phyloP scores from a whole-genome alignment of 2,888 invertebrate genomes.

The Eutolmus rufibarbis region DNA sequence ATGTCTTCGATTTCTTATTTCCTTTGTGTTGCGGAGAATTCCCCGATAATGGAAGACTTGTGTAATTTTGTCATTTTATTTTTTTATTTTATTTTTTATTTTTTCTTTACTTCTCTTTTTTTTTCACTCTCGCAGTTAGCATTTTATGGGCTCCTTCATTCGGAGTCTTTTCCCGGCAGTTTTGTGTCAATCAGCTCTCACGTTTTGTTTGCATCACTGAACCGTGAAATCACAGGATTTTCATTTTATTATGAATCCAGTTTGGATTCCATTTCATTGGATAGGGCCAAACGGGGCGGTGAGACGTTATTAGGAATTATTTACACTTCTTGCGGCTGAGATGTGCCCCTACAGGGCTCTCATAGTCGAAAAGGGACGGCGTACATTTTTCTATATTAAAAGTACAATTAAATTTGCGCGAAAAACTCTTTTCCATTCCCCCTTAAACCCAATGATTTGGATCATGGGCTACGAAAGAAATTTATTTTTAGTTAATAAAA shows the following conservation, averaged over 20 bases:
- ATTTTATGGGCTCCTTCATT: conserved; percentile 17
- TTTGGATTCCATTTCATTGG: neutral
- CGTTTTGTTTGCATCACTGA: conserved; percentile 26
- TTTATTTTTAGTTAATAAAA: no score
- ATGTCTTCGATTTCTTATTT: conserved; percentile 13
- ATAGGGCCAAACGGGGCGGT: neutral
- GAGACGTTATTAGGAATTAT: conserved; percentile 2
- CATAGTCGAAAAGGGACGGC: neutral
- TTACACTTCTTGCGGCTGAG: neutral
- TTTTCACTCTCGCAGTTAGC: neutral
- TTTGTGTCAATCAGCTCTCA: conserved; percentile 25
- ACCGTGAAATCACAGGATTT: conserved; percentile 31
- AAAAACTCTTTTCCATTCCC: neutral
- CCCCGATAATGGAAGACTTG: conserved; percentile 3
- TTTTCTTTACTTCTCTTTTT: neutral
- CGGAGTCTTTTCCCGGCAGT: neutral
- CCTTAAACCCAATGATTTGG: neutral
- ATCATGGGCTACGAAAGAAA: no score
- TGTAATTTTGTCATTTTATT: conserved; percentile 11
- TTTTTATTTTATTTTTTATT: neutral
- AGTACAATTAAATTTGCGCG: neutral
- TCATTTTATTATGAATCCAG: conserved; percentile 20
- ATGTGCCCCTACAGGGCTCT: neutral
- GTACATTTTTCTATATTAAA: neutral
- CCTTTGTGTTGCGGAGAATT: neutral